Percentiles rank a stretch among this genome's conserved stretches.
Evolutionary conservation across 2,113 vertebrate species (phyloP).

Genomic region (Rhinolophus sinicus): DNA sequence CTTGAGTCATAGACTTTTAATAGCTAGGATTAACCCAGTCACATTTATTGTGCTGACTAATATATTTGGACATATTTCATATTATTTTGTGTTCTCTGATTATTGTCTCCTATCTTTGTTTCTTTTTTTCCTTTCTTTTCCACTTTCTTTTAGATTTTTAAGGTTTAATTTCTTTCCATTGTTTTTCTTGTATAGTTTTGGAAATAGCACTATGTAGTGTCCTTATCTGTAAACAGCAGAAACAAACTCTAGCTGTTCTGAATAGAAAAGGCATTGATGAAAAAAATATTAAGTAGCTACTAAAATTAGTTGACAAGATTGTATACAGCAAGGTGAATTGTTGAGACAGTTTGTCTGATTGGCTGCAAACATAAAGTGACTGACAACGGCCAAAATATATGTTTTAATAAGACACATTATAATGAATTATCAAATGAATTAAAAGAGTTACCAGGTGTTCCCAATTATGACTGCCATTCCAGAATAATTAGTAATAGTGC

Average conservation of each 20-base stretch:
- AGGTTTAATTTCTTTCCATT: background rate
- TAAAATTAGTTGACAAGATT: background rate
- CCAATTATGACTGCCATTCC: background rate
- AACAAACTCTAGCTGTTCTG: background rate
- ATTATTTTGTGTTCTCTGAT: conserved; percentile 15
- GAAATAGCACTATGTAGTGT: background rate
- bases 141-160: background rate
- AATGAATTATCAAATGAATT: background rate
- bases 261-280: background rate
- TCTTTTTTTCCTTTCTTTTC: background rate
- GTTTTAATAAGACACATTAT: background rate
- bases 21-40: background rate
- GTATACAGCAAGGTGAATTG: background rate
- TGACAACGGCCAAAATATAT: background rate
- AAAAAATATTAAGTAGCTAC: background rate
- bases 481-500: background rate
- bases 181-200: background rate
- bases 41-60: background rate
- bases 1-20: background rate
- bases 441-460: background rate
- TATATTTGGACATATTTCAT: background rate
- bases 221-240: background rate
- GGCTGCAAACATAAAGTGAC: background rate
- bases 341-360: background rate
- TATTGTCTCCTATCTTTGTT: background rate